Percentiles rank a stretch among this genome's conserved stretches.
Evolutionary conservation across 2,113 vertebrate genomes (phyloP).

Genomic region (Tetraodon nigroviridis): DNA sequence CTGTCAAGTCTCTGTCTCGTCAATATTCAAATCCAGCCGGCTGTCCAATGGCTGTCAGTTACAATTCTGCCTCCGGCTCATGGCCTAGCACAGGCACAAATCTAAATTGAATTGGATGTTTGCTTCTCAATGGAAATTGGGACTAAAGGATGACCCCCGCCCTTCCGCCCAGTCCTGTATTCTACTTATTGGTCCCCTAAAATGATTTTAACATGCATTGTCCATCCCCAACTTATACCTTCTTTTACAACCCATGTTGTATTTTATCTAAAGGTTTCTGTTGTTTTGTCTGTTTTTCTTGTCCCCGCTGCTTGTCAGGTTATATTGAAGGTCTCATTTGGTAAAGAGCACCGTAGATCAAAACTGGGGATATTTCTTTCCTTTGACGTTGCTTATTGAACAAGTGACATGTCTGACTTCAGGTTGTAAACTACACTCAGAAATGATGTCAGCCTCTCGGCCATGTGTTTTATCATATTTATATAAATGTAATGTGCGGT

Average conservation of each 20-base stretch:
- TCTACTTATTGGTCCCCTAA: slow-evolving; percentile 63
- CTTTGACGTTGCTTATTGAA: slow-evolving; percentile 1
- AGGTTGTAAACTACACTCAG: background rate
- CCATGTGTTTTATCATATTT: too few relatives aligned
- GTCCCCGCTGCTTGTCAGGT: background rate
- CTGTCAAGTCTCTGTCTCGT: slow-evolving; percentile 75
- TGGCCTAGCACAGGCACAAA: slow-evolving; percentile 63
- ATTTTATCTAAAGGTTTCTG: slow-evolving; percentile 4
- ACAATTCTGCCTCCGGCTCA: slow-evolving; percentile 67
- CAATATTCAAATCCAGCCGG: slow-evolving; percentile 73
- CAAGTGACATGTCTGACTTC: background rate
- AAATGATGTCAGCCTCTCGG: slow-evolving; percentile 1
- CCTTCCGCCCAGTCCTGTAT: slow-evolving; percentile 31
- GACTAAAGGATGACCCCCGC: slow-evolving; percentile 58
- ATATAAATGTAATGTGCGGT: too few relatives aligned
- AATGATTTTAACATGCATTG: slow-evolving; percentile 41
- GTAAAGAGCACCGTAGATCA: background rate
- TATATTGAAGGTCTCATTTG: background rate
- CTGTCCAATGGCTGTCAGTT: slow-evolving; percentile 74
- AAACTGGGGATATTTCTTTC: background rate
- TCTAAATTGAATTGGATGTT: slow-evolving; percentile 75
- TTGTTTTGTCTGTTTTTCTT: background rate
- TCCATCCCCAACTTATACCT: slow-evolving; percentile 29
- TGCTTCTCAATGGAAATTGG: slow-evolving; percentile 69
- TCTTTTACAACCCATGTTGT: slow-evolving; percentile 1